These are phyloP conservation scores for Cebidichthys violaceus DNA, from an alignment of 2,113 vertebrate genomes.

Conservation along the genomic window DNA sequence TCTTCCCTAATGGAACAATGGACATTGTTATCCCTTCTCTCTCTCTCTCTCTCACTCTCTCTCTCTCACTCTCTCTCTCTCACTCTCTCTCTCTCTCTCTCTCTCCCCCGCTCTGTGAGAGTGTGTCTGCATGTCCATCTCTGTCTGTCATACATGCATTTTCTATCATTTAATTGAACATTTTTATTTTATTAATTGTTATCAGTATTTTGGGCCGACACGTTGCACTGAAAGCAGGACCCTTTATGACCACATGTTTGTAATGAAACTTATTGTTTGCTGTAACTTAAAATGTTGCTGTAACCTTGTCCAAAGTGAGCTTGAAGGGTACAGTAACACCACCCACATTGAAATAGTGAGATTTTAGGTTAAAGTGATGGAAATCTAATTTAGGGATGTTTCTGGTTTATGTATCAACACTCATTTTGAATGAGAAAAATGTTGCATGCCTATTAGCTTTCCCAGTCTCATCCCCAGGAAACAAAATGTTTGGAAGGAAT, in stretches of 20 bases:
- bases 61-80: conserved; percentile 14
- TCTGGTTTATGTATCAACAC: background rate
- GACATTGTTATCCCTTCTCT: conserved; percentile 67
- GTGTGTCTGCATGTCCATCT: background rate
- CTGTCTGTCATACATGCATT: conserved; percentile 28
- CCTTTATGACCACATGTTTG: background rate
- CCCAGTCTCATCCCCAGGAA: conserved; percentile 10
- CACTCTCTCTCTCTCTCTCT: background rate
- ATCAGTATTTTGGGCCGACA: background rate
- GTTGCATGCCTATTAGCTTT: background rate
- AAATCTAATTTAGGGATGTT: background rate
- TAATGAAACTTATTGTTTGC: background rate
- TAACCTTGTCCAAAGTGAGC: background rate
- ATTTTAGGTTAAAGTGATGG: background rate
- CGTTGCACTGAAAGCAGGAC: background rate
- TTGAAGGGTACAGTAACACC: too few relatives aligned
- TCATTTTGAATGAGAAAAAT: conserved; percentile 1
- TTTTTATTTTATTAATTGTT: conserved; percentile 7
- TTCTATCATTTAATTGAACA: conserved; percentile 40
- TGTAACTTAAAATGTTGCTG: background rate
- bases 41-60: background rate
- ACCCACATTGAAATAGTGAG: background rate
- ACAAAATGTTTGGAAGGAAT: conserved; percentile 1
- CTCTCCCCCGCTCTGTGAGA: conserved; percentile 1
- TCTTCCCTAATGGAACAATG: conserved; percentile 77